Percentiles rank a stretch among this genome's conserved stretches.
phyloP scores from a whole-genome alignment of 2,888 invertebrate genomes.

The Drosophila silvestris region DNA sequence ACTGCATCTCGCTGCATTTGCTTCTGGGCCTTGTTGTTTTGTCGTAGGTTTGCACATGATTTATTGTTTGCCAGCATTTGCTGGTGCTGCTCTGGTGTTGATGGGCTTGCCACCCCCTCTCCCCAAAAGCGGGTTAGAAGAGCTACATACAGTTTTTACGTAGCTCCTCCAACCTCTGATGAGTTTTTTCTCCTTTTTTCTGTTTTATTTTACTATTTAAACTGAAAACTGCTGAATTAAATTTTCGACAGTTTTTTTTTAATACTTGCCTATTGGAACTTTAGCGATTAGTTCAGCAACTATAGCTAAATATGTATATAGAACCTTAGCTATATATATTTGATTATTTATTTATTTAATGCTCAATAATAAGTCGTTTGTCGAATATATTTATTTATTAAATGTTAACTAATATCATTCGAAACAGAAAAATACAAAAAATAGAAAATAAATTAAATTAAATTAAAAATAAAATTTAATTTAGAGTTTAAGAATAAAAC shows the following conservation, averaged over 20 bases:
- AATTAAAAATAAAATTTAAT: not conserved
- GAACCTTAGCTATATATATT: not conserved
- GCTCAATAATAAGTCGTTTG: not conserved
- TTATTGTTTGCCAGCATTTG: conserved; percentile 56
- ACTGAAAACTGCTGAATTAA: conserved; percentile 16
- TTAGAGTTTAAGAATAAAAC: too few species aligned
- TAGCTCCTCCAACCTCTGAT: conserved; percentile 35
- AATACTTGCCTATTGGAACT: conserved; percentile 2
- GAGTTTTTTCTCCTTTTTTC: conserved; percentile 43
- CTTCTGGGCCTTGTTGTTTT: conserved; percentile 32
- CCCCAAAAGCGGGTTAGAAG: not conserved
- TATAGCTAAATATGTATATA: not conserved
- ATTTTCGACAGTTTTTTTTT: conserved; percentile 36
- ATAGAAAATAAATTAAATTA: not conserved
- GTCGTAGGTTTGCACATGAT: conserved; percentile 56
- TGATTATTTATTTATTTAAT: not conserved
- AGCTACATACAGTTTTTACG: conserved; percentile 9
- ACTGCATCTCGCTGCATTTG: conserved; percentile 53
- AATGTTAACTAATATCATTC: not conserved
- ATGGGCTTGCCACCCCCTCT: conserved; percentile 32
- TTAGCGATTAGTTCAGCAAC: not conserved
- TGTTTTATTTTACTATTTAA: conserved; percentile 46
- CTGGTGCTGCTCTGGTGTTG: conserved; percentile 46
- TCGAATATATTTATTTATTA: not conserved
- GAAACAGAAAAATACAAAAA: not conserved